Evolutionary conservation across 2,888 invertebrate genomes (phyloP), one percentile per base, ranked within the genome.

Genomic region (Lasioglossum villosulum): DNA sequence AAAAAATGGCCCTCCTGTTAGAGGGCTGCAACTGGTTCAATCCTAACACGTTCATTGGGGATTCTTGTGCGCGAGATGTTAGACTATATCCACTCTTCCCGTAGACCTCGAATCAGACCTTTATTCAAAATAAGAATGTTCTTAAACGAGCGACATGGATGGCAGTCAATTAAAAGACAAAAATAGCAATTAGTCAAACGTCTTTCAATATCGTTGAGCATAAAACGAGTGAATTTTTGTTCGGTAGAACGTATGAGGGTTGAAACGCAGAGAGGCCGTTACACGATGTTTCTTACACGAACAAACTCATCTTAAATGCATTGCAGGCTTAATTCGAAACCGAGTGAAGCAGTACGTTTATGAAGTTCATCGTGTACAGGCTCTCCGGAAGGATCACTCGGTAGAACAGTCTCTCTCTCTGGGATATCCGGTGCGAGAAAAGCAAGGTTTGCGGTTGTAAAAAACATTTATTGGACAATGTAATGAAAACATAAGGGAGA

Each of bases 381-480:
- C 80, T 37, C 34, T 45, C 37, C 71, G 75, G n/a, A 30, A 79
- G 52, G 75, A 71, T 75, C n/a, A 63, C 71, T 63, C 59, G 16
- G 63, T 30, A 81, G 86, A 78, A 80, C 70, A 81, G 23, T 52
- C 52, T 52, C 23, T 63, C 27, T 19, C 16, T 8, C 63, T 30
- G 30, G 16, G 63, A 8, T 63, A 30, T 63, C 30, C 63, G 63
- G 63, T 30, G 16, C 68, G 75, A 81, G 66, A 88, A 80, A 91
- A 89, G 90, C 88, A 74, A 74, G 80, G 81, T 88, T 88, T 89
- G 89, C 90, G n/a, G 86, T 92, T 90, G 92, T 92, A 92, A 93
- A 93, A 93, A 93, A 92, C 92, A 93, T 93, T 93, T 93, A 93
- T 93, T 93, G 91, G 91, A 92, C 92, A 92, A 93, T 92, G 90